A percentile compares a stretch with the other conserved stretches of the same genome.
phyloP scores from a whole-genome alignment of 2,797 vertebrate species.

The Rhinella marina region DNA sequence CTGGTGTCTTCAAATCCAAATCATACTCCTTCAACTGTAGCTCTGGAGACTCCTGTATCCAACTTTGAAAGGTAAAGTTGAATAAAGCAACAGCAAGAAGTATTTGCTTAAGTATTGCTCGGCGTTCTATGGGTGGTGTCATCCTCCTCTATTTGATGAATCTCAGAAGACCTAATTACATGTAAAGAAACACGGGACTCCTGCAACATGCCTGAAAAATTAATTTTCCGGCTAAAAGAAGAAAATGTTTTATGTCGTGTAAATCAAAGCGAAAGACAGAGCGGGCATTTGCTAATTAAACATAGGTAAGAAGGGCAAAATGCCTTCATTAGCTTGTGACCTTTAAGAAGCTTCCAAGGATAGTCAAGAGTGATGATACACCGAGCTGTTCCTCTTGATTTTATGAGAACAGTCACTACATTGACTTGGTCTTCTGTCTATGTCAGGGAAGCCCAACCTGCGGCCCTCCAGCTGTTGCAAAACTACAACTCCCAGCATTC shows the following conservation, averaged over 20 bases:
- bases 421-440: too few species aligned
- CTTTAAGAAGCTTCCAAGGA: conserved; percentile 1
- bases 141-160: conserved; percentile 41
- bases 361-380: neutral
- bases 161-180: conserved; percentile 60
- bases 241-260: conserved; percentile 25
- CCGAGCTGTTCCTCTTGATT: neutral
- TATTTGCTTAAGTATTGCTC: conserved; percentile 27
- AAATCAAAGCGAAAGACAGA: conserved; percentile 16
- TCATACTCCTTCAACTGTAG: conserved; percentile 27
- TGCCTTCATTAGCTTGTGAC: neutral
- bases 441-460: too few species aligned
- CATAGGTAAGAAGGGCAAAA: neutral
- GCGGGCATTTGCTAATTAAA: conserved; percentile 17
- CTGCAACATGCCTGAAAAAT: conserved; percentile 50
- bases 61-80: conserved; percentile 44
- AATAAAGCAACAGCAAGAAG: conserved; percentile 21
- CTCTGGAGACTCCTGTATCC: conserved; percentile 49
- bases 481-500: too few species aligned
- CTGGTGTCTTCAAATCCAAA: conserved; percentile 57
- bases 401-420: neutral
- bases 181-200: conserved; percentile 25
- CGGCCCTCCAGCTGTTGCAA: too few species aligned
- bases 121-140: conserved; percentile 19
- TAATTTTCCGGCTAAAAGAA: conserved; percentile 41